Evolutionary conservation across 2,888 invertebrate genomes (phyloP), one percentile per base, ranked within the genome.

Genomic region (Julus scanicus): DNA sequence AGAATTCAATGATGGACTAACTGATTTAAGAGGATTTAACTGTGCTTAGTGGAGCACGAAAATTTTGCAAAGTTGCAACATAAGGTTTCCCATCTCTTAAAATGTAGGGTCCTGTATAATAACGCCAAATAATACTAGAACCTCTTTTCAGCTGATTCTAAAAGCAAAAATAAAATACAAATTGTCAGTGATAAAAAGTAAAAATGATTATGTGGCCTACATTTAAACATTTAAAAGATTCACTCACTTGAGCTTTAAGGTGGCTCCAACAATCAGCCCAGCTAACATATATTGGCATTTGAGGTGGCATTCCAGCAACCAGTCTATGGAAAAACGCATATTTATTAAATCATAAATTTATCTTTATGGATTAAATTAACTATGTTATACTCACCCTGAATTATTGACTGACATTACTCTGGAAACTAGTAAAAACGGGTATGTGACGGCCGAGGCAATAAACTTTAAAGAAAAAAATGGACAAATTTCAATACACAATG

Each of bases 371-470:
- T 87, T 49, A 89, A 88, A 88, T 71, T 39, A 89, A 87, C 44
- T 91, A 92, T 40, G 29, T 29, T 49, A 44, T n/a, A 49, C 53
- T 92, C 91, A 95, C 94, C 95, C 95, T 20, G 95, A 95, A 89
- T 96, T 95, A 89, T 95, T 95, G 13, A 98, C 96, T 89, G 96
- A 95, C 96, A 98, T 97, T 91, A 98, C 96, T 89, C 97, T 96
- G 15, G 97, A 96, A 0, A 98, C 97, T 89, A 99, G 96, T 92
- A 96, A 95, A 92, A 98, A 95, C 37, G 98, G 98, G 93, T 99
- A 99, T n/a, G 97, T 96, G 89, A 97, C 91, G 88, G 97, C 95
- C 89, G 96, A 95, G 89, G 96, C 96, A 87, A 97, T 93, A 92
- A 97, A 96, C 94, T 93, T 91, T 94, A n/a, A 92, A 90, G 90